A percentile compares a stretch with the other conserved stretches of the same genome.
phyloP scores from a whole-genome alignment of 2,888 invertebrate genomes.

The Ernsta delagoae region DNA sequence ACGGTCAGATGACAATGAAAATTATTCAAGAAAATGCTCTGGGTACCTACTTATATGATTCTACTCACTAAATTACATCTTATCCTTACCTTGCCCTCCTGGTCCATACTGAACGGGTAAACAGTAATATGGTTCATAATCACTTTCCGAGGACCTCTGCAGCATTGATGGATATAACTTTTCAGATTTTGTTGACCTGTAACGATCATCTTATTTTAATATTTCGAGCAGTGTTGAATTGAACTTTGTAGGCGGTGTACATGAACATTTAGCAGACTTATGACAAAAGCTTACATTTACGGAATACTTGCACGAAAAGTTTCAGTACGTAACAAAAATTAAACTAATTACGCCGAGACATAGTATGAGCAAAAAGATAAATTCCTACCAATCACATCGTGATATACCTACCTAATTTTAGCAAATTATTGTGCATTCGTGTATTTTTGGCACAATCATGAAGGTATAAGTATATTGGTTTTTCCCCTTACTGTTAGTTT shows the following conservation, averaged over 20 bases:
- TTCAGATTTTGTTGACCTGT: constrained; percentile 97
- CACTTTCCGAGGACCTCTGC: constrained; percentile 91
- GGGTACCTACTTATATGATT: no score
- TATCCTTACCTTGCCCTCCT: constrained; percentile 87
- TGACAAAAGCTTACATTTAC: constrained; percentile 56
- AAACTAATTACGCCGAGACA: background rate
- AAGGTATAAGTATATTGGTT: no score
- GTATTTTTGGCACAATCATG: no score
- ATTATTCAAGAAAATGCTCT: no score
- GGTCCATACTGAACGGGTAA: constrained; percentile 88
- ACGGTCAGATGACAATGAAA: no score
- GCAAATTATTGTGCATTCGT: no score
- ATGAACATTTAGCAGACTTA: constrained; percentile 53
- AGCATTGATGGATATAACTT: constrained; percentile 97
- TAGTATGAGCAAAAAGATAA: no score
- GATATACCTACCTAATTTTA: no score
- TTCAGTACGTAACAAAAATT: constrained; percentile 1
- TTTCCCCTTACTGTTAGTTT: no score
- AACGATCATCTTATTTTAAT: constrained; percentile 45
- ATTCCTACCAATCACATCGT: no score
- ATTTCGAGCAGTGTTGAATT: background rate
- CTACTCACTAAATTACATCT: no score
- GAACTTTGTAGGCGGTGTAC: no score
- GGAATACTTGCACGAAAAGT: constrained; percentile 30
- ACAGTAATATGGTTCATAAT: constrained; percentile 94